Evolutionary conservation across 92 coral and sea anemone genomes (phyloP), one percentile per base, ranked within the genome.

Genomic region (Actinernus sp.): DNA sequence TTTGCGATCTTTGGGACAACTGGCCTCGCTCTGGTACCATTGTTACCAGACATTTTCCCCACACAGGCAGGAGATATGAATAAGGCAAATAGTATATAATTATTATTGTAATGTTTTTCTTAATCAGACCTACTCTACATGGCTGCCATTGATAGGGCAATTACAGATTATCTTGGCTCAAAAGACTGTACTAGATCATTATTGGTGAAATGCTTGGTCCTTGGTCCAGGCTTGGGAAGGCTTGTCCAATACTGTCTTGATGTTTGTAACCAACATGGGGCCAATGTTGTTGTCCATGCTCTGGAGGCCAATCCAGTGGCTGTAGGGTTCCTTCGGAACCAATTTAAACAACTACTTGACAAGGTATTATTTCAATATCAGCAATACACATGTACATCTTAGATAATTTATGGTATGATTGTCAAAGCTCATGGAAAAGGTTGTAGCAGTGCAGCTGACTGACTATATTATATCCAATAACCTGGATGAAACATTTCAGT

Each of bases 171-270:
- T 29, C n/a, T 76, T 11, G 24, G 25, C 7, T 24, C 49, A 29
- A 49, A 25, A 4, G 31, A 36, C 12, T 18, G 43, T 41, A 20
- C 13, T 11, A 24, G 12, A 50, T 22, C 25, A 2, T 28, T 61
- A 7, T 30, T 26, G 32, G 46, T 50, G n/a, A 68, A 68, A 6
- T 68, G 79, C 61, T 37, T 78, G 32, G 79, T 78, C 17, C 58
- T 78, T 36, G 72, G 78, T 4, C 84, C 84, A 30, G 84, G 84
- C n/a, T 77, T 78, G 18, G 84, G 84, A n/a, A 58, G 84, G 33
- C 58, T 78, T 24, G 59, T 78, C 22, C 52, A 33, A 23, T 68
- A 58, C 32, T 78, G 78, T 38, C 12, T 78, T 12, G 85, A 78
- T 24, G 78, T 72, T 4, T 63, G 49, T 29, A 29, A 11, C 2